Conservation (phyloP, 1,140 invertebrate species). For the Chymomyza costata region DNA sequence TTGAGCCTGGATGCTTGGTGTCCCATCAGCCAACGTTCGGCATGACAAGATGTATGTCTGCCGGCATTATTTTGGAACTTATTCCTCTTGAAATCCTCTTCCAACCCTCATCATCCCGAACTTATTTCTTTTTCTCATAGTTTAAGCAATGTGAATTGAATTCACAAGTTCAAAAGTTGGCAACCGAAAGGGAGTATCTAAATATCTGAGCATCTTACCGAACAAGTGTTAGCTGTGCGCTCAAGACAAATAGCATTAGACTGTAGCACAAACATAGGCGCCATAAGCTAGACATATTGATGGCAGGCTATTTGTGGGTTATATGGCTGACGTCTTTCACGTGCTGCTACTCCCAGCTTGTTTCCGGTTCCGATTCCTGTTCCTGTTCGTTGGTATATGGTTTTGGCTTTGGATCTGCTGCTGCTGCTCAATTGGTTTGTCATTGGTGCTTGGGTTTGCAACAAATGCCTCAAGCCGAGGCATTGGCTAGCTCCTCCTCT, state of each 20-base stretch:
- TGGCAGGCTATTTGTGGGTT: slow-evolving; percentile 25
- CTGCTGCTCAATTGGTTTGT: slow-evolving; percentile 6
- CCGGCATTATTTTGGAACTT: no score
- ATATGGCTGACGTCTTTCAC: slow-evolving; percentile 14
- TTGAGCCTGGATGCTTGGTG: no score
- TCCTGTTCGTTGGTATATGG: slow-evolving; percentile 25
- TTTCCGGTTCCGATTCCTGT: slow-evolving; percentile 38
- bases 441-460: no score
- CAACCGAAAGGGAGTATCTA: background rate
- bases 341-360: slow-evolving; percentile 38
- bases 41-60: no score
- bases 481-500: no score
- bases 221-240: slow-evolving; percentile 42
- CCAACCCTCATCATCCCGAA: no score
- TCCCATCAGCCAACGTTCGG: no score
- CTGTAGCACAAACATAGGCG: slow-evolving; percentile 38
- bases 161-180: background rate
- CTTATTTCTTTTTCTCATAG: no score
- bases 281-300: slow-evolving; percentile 44
- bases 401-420: slow-evolving; percentile 18
- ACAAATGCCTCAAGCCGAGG: no score
- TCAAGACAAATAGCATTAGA: slow-evolving; percentile 43
- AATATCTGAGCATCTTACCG: slow-evolving; percentile 27
- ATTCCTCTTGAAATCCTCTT: no score
- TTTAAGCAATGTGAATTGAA: background rate